These are phyloP conservation scores for Notarius quadriscutis DNA, from an alignment of 2,113 vertebrate species.

Conservation along the genomic window DNA sequence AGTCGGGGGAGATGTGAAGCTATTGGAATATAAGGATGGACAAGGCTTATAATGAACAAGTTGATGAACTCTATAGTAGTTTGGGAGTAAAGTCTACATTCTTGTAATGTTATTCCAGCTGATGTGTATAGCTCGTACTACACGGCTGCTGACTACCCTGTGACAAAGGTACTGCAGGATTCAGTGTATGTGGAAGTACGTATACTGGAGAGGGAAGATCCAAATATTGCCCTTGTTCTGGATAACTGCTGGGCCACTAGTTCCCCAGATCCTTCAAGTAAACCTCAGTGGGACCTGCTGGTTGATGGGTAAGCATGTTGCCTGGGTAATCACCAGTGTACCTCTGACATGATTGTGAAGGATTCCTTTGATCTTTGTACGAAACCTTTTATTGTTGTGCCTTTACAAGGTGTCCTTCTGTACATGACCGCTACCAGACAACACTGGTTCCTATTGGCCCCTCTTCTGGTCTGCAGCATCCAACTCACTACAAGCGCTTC, in stretches of 20 bases:
- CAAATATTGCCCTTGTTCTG: constrained; percentile 65
- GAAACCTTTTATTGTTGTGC: not conserved
- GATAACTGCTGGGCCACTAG: constrained; percentile 72
- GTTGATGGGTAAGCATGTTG: constrained; percentile 61
- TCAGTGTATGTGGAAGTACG: constrained; percentile 65
- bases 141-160: constrained; percentile 63
- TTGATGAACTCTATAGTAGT: not conserved
- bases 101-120: constrained; percentile 52
- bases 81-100: not conserved
- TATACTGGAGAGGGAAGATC: constrained; percentile 63
- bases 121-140: constrained; percentile 67
- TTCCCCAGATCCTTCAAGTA: constrained; percentile 47
- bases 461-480: constrained; percentile 61
- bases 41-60: too few relatives aligned
- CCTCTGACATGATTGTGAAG: not conserved
- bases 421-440: constrained; percentile 67
- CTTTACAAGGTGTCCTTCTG: constrained; percentile 68
- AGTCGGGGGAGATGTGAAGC: not conserved
- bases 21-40: not conserved
- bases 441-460: constrained; percentile 56
- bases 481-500: constrained; percentile 71
- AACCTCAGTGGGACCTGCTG: constrained; percentile 72
- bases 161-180: constrained; percentile 66
- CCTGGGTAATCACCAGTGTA: not conserved
- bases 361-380: not conserved